Evolutionary conservation across 2,113 vertebrate species (phyloP).

Genomic region (Centropus unirufus): DNA sequence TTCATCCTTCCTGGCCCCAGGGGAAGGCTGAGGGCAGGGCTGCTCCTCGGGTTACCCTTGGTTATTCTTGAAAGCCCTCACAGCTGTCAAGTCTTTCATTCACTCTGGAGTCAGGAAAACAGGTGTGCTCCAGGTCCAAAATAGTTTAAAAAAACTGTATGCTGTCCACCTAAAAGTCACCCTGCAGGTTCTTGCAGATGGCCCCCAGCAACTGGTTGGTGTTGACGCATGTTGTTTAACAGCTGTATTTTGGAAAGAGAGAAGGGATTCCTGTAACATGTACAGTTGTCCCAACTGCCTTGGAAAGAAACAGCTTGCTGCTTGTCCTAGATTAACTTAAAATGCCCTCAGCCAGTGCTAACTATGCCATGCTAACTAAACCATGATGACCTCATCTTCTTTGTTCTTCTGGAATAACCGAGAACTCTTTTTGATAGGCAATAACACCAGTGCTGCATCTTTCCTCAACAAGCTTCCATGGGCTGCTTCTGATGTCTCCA

Average conservation of each 20-base stretch:
- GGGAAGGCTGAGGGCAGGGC: neutral
- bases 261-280: neutral
- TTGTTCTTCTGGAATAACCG: neutral
- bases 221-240: neutral
- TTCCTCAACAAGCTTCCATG: neutral
- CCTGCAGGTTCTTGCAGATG: neutral
- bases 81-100: constrained; percentile 14
- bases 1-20: neutral
- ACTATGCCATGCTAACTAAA: constrained; percentile 15
- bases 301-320: neutral
- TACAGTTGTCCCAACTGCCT: neutral
- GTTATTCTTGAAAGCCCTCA: neutral
- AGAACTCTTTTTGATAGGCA: neutral
- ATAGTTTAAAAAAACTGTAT: constrained; percentile 35
- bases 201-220: neutral
- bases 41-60: neutral
- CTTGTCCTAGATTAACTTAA: neutral
- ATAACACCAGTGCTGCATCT: neutral
- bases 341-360: constrained; percentile 1
- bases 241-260: neutral
- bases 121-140: neutral
- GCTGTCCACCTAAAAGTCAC: constrained; percentile 1
- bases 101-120: neutral
- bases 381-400: constrained; percentile 6
- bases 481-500: neutral